A percentile compares a stretch with the other conserved stretches of the same genome.
phyloP scores from a whole-genome alignment of 2,113 vertebrate genomes.

The Hystrix cristata region DNA sequence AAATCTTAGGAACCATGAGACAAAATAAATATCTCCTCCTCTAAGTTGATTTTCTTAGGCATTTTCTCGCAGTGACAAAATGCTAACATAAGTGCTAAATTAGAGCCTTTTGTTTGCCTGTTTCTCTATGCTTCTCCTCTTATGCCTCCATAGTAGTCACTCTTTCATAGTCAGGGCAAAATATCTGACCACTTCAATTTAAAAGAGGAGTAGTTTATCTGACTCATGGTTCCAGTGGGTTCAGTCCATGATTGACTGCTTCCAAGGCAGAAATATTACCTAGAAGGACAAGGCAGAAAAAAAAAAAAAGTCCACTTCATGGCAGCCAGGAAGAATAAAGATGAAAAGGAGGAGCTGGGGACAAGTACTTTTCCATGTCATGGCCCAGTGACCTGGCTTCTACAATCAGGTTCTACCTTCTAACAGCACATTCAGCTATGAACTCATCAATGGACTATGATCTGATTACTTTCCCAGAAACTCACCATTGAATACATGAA shows the following conservation, averaged over 20 bases:
- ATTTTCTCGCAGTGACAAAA: neutral
- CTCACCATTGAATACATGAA: neutral
- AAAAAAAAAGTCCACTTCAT: neutral
- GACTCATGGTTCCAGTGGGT: neutral
- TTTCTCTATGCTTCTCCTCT: slow-evolving; percentile 1
- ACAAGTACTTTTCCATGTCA: neutral
- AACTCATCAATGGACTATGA: neutral
- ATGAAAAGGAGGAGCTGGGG: neutral
- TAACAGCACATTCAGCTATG: neutral
- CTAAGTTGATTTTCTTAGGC: neutral
- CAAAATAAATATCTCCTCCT: neutral
- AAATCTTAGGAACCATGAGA: neutral
- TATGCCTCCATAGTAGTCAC: neutral
- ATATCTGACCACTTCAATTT: neutral
- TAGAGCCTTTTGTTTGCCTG: neutral
- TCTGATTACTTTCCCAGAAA: neutral
- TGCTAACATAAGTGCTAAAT: neutral
- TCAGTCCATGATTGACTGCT: neutral
- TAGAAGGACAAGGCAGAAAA: neutral
- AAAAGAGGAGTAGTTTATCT: neutral
- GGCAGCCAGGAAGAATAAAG: neutral
- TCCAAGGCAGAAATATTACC: neutral
- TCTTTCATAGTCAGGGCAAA: neutral
- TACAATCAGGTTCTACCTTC: neutral
- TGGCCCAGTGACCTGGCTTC: neutral